Conservation (phyloP, 2,888 invertebrate species). For the Epirrhoe tristata region DNA sequence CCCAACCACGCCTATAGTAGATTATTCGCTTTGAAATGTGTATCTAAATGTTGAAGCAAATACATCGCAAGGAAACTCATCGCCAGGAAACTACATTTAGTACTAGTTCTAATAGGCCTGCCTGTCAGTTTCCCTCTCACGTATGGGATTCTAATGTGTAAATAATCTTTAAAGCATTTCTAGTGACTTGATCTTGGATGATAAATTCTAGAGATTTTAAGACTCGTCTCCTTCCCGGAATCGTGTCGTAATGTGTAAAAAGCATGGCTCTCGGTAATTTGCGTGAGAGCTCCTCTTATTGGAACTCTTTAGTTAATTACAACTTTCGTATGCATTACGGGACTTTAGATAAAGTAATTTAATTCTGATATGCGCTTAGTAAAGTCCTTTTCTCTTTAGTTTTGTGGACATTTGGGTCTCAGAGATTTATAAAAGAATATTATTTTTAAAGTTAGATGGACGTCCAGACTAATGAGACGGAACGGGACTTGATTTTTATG, state of each 20-base stretch:
- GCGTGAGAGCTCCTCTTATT: constrained; percentile 52
- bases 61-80: too few species aligned
- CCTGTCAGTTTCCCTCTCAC: too few species aligned
- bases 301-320: constrained; percentile 46
- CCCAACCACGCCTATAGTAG: too few species aligned
- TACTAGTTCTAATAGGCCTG: too few species aligned
- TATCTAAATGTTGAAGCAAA: too few species aligned
- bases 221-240: constrained; percentile 5
- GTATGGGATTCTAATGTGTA: too few species aligned
- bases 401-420: not conserved
- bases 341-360: constrained; percentile 34
- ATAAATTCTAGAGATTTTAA: too few species aligned
- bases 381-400: constrained; percentile 19
- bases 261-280: constrained; percentile 48
- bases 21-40: too few species aligned
- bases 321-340: constrained; percentile 38
- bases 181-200: too few species aligned
- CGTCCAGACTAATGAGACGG: not conserved
- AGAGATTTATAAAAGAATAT: not conserved
- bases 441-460: not conserved
- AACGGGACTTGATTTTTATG: not conserved
- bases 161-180: too few species aligned
- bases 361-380: constrained; percentile 27
- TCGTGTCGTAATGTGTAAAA: constrained; percentile 11
- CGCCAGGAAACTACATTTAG: too few species aligned